These are phyloP conservation scores for Neolamprologus brichardi DNA, from an alignment of 2,113 vertebrate genomes.

Conservation along the genomic window DNA sequence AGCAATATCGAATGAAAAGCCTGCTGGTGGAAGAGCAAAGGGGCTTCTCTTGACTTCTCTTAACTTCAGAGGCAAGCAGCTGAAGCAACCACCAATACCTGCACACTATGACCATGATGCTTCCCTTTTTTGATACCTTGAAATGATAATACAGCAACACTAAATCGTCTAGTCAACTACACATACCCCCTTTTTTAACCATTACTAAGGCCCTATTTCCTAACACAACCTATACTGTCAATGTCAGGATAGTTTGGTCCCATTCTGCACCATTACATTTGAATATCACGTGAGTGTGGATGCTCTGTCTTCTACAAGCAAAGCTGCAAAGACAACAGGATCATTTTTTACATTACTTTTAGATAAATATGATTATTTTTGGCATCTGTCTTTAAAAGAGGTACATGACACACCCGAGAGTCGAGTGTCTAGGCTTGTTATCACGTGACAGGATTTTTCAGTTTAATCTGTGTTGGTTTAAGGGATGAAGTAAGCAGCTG, in stretches of 20 bases:
- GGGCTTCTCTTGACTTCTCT: background rate
- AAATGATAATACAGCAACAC: background rate
- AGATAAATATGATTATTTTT: background rate
- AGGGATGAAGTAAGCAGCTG: background rate
- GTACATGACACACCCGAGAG: background rate
- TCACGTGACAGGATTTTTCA: background rate
- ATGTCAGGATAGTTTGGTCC: background rate
- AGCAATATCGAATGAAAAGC: background rate
- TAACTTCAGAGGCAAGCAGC: background rate
- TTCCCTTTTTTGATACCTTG: background rate
- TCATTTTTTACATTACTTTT: background rate
- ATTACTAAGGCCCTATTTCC: background rate
- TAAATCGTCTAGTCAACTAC: background rate
- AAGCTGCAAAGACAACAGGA: background rate
- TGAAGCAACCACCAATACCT: background rate
- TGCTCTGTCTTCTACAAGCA: background rate
- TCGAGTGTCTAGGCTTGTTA: background rate
- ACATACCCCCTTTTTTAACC: background rate
- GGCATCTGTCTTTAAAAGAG: background rate
- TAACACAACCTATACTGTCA: background rate
- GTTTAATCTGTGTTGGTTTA: constrained; percentile 4
- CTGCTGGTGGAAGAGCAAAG: background rate
- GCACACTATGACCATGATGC: background rate
- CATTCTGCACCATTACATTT: background rate
- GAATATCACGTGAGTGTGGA: background rate